Percentiles rank a stretch among this genome's conserved stretches.
Conservation (phyloP, 2,888 invertebrate species). For the Tenthredo livida region DNA sequence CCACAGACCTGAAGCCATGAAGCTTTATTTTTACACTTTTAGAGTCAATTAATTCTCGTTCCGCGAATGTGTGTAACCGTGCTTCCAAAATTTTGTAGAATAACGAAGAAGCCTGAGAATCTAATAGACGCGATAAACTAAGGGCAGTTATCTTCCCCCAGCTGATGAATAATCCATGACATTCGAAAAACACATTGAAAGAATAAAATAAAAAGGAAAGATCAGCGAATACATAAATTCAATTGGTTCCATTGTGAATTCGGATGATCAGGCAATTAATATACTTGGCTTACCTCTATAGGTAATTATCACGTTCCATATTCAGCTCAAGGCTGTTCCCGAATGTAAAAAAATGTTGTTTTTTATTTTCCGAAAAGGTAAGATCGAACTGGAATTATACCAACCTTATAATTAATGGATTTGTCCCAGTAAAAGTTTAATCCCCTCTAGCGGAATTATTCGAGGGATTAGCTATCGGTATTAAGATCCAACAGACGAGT, state of each 20-base stretch:
- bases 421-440: conserved; percentile 34
- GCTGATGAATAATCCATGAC: not conserved
- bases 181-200: not conserved
- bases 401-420: conserved; percentile 35
- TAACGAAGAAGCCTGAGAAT: not conserved
- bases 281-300: not conserved
- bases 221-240: not conserved
- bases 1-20: not conserved
- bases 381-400: not conserved
- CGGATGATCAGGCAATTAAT: not conserved
- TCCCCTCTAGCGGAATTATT: not conserved
- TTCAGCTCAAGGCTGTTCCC: not conserved
- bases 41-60: not conserved
- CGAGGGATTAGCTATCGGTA: not conserved
- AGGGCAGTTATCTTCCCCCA: not conserved
- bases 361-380: not conserved
- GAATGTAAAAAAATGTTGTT: not conserved
- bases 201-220: not conserved
- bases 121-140: not conserved
- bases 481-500: not conserved
- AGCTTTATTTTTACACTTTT: not conserved
- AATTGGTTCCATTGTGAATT: not conserved
- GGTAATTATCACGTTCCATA: not conserved
- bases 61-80: not conserved
- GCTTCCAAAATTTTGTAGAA: not conserved